Percentiles rank a stretch among this genome's conserved stretches.
These are phyloP conservation scores for Eretmocerus hayati DNA, from an alignment of 2,888 invertebrate genomes.

Conservation along the genomic window DNA sequence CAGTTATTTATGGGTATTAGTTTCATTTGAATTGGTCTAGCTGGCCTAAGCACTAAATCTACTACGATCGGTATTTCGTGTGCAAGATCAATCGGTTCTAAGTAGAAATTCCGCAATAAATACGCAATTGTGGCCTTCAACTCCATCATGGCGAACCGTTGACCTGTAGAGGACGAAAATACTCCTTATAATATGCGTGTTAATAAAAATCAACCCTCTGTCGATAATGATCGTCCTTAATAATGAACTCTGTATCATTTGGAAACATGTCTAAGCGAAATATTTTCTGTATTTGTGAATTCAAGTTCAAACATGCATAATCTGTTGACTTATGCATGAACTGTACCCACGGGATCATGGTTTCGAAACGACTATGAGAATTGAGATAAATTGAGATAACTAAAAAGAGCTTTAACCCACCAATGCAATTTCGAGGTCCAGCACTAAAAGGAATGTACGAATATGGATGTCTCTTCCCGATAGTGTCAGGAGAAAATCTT, in stretches of 20 bases:
- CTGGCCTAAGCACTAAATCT: slow-evolving; percentile 30
- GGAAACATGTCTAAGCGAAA: no score
- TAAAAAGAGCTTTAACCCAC: no score
- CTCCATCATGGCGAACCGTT: slow-evolving; percentile 35
- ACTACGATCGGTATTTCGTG: slow-evolving; percentile 24
- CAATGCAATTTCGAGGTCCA: slow-evolving; percentile 64
- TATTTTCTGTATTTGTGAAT: no score
- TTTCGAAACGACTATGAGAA: not conserved
- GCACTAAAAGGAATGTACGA: slow-evolving; percentile 64
- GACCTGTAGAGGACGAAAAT: slow-evolving; percentile 27
- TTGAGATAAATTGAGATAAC: not conserved
- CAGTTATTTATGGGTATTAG: slow-evolving; percentile 25
- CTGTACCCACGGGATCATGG: not conserved
- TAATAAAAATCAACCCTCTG: not conserved
- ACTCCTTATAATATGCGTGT: no score
- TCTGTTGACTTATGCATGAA: not conserved
- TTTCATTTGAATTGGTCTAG: slow-evolving; percentile 26
- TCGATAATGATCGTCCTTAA: not conserved
- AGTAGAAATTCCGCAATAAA: slow-evolving; percentile 31
- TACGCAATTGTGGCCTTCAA: slow-evolving; percentile 29
- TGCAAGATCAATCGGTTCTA: slow-evolving; percentile 33
- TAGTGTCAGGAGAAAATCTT: slow-evolving; percentile 57
- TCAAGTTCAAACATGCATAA: no score
- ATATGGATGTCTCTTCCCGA: slow-evolving; percentile 53
- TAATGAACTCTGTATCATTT: no score